phyloP scores from a whole-genome alignment of 2,113 vertebrate genomes.

The Dromiciops gliroides region DNA sequence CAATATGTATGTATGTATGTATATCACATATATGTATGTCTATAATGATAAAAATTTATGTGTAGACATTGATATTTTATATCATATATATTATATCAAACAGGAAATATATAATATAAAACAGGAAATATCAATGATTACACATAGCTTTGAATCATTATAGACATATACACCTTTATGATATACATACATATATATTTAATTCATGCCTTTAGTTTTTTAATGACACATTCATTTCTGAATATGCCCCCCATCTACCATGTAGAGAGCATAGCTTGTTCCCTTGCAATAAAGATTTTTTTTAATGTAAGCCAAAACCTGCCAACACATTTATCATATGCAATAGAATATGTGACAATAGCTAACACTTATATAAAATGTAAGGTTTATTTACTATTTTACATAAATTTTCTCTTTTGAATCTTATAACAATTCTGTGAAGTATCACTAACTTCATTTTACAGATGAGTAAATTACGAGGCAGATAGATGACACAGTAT shows the following conservation, averaged over 20 bases:
- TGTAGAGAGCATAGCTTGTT: not conserved
- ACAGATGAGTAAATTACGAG: not conserved
- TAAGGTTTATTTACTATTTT: not conserved
- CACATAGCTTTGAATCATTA: not conserved
- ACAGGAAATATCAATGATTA: not conserved
- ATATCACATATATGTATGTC: no score
- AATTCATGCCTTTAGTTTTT: not conserved
- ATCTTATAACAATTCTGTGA: not conserved
- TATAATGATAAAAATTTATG: no score
- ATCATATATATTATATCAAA: no score
- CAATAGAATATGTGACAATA: not conserved
- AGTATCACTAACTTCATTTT: not conserved
- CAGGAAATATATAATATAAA: no score
- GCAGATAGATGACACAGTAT: not conserved
- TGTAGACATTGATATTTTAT: no score
- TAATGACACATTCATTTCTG: not conserved
- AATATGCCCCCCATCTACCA: not conserved
- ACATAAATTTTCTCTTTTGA: not conserved
- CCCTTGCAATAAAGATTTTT: not conserved
- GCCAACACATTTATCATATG: not conserved
- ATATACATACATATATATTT: not conserved
- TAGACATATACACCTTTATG: no score
- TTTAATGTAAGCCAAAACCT: no score
- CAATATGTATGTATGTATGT: no score
- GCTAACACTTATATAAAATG: not conserved